These are phyloP conservation scores for Drosophila bocqueti DNA, from an alignment of 1,140 invertebrate genomes.

Conservation along the genomic window DNA sequence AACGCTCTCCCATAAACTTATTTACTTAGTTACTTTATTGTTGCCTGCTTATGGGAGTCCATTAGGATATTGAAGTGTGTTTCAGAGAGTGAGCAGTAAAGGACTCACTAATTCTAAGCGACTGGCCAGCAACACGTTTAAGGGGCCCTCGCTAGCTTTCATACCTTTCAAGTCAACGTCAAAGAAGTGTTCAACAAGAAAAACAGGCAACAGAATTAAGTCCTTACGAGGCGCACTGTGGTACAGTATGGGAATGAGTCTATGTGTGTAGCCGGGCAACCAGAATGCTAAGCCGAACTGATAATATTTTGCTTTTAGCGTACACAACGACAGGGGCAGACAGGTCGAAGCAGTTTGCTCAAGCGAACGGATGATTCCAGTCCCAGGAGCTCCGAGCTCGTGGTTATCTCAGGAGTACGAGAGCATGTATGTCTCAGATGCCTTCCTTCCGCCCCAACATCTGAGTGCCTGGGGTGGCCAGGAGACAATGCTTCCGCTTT, in stretches of 20 bases:
- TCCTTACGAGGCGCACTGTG: conserved; percentile 1
- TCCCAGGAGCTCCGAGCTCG: conserved; percentile 28
- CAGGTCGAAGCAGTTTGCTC: conserved; percentile 47
- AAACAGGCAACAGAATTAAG: conserved; percentile 13
- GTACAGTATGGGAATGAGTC: not conserved
- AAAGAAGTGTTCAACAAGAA: conserved; percentile 7
- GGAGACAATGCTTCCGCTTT: conserved; percentile 65
- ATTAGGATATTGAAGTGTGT: conserved; percentile 1
- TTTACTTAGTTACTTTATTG: conserved; percentile 41
- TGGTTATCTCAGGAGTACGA: conserved; percentile 19
- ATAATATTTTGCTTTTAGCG: conserved; percentile 60
- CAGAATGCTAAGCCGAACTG: conserved; percentile 42
- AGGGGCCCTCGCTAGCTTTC: conserved; percentile 14
- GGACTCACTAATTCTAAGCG: not conserved
- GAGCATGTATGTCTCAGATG: conserved; percentile 8
- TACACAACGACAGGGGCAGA: conserved; percentile 17
- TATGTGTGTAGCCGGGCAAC: conserved; percentile 12
- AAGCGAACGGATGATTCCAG: conserved; percentile 65
- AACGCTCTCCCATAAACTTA: not conserved
- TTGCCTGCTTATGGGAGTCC: conserved; percentile 46
- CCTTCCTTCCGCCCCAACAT: conserved; percentile 27
- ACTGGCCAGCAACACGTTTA: not conserved
- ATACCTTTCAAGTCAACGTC: conserved; percentile 18
- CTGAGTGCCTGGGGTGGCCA: not conserved
- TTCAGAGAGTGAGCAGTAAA: not conserved